Base-by-base conservation (phyloP, 2,797 vertebrate species). In the Enteromius argenteus region DNA sequence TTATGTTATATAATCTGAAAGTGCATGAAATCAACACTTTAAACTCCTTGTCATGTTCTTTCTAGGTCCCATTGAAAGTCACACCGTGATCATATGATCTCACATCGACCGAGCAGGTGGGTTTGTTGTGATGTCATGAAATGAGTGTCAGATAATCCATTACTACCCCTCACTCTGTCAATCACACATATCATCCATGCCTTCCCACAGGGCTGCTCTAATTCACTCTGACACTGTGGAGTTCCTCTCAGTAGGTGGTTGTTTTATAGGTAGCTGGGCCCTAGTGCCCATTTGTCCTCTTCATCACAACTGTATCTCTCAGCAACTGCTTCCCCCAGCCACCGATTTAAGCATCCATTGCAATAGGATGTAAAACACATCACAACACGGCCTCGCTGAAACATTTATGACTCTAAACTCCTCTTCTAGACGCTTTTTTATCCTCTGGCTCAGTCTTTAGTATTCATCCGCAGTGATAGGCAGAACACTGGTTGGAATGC, bases 111-210 rank as follows among this genome's bases (percentile, higher is more conserved):
- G 60, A 84, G 76, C 84, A 86, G 82, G 76, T 86, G 76, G 23
- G n/a, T 53, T 84, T 79, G 49, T 76, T 19, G 56, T 67, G 44
- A 67, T 53, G 80, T 80, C 23, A 81, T 81, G 68, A 76, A 86
- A 80, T 68, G 75, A 83, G 86, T 78, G 67, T 69, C 81, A 64
- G 64, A 46, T 67, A 66, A 80, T 87, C 81, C 13, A 68, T 84
- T 86, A 76, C 78, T 21, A 15, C 27, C 27, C 62, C 53, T 79
- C 64, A 23, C 44, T 23, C 71, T 83, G 69, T 60, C 60, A 80
- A 66, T 66, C 75, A 79, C 74, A 56, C 60, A 83, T 83, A 74
- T 79, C 79, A 81, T 51, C 46, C 81, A 37, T 84, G 46, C 39
- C 44, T 32, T 80, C 60, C 78, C 23, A 35, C 78, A 53, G 71